Evolutionary conservation across 2,113 vertebrate species (phyloP).

Genomic region (Coreoperca whiteheadi): DNA sequence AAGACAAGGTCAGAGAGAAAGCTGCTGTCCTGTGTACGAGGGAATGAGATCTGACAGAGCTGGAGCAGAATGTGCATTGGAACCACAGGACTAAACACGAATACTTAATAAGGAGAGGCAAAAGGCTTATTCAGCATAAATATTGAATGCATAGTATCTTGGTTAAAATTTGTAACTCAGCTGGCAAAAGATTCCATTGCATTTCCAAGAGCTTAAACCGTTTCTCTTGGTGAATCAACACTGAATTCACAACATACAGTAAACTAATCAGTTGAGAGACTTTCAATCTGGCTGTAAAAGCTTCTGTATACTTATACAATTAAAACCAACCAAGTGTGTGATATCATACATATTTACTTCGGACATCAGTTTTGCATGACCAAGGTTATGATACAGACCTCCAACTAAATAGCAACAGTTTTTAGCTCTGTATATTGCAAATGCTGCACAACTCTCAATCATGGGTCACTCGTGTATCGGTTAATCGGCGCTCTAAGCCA

Average conservation of each 20-base stretch:
- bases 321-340: conserved; percentile 18
- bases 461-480: conserved; percentile 8
- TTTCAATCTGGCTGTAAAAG: conserved; percentile 21
- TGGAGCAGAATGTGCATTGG: conserved; percentile 71
- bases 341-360: conserved; percentile 13
- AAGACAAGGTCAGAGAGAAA: conserved; percentile 37
- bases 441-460: conserved; percentile 6
- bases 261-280: conserved; percentile 10
- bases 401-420: conserved; percentile 29
- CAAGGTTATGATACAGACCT: not conserved
- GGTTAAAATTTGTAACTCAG: not conserved
- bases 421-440: conserved; percentile 23
- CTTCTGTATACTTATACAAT: not conserved
- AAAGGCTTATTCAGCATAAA: not conserved
- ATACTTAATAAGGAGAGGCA: conserved; percentile 7
- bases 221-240: not conserved
- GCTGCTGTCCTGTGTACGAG: conserved; percentile 33
- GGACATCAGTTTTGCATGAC: conserved; percentile 20
- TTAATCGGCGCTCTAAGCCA: conserved; percentile 59
- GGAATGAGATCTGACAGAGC: conserved; percentile 58
- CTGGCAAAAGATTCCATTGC: not conserved
- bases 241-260: not conserved
- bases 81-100: conserved; percentile 46
- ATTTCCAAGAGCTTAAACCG: conserved; percentile 6
- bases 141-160: not conserved